A percentile compares a stretch with the other conserved stretches of the same genome.
These are phyloP conservation scores for Masticophis lateralis DNA, from an alignment of 2,797 vertebrate genomes.

Conservation along the genomic window DNA sequence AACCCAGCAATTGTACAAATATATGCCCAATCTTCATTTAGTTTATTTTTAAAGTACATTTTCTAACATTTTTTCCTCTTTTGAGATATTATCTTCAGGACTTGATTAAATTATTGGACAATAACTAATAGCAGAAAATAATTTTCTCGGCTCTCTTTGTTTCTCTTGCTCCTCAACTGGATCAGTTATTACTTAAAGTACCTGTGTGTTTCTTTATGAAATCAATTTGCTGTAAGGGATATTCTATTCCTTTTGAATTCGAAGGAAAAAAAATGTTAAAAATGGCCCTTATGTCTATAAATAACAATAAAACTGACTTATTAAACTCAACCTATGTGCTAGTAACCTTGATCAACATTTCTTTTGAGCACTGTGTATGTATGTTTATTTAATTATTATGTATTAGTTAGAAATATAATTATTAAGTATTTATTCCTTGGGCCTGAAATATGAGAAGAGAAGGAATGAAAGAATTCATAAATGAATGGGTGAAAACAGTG, in stretches of 20 bases:
- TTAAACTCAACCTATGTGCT: background rate
- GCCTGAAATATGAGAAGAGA: background rate
- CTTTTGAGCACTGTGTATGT: background rate
- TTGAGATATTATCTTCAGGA: background rate
- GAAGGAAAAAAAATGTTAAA: background rate
- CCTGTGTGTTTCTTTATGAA: background rate
- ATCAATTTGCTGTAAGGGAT: background rate
- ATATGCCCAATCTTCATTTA: background rate
- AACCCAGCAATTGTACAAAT: background rate
- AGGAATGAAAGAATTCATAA: background rate
- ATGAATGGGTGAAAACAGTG: background rate
- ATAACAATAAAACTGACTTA: background rate
- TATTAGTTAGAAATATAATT: background rate
- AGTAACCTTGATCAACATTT: background rate
- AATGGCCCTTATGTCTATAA: background rate
- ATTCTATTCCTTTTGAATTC: background rate
- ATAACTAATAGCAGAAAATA: background rate
- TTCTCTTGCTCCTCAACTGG: background rate
- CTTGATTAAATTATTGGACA: background rate
- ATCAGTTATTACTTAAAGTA: background rate
- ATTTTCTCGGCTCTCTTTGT: background rate
- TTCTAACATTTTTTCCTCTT: background rate
- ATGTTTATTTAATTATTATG: constrained; percentile 1
- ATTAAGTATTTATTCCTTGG: background rate
- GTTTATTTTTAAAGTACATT: constrained; percentile 13